Base-by-base conservation (phyloP, 2,113 vertebrate species). In the Antigone vipio region DNA sequence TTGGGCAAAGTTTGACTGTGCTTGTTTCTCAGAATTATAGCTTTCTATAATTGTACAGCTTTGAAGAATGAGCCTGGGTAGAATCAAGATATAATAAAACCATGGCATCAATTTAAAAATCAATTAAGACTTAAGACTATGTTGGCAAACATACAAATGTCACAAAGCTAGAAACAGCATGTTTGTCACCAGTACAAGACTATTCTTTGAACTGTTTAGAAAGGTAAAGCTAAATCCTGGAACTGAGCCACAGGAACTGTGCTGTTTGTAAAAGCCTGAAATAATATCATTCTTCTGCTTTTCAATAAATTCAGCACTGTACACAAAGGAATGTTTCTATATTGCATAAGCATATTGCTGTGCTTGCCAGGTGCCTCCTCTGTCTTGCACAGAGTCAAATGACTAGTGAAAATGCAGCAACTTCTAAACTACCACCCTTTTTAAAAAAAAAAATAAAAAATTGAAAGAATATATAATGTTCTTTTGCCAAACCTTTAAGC, bases 331-430 rank as follows among this genome's bases (percentile, higher is more conserved):
- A 78, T 92, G 88, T 93, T 93, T 93, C 76, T 92, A 40, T 88
- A 81, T 81, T 94, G 88, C 72, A 74, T 83, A 96, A 88, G 67
- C 50, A 52, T 93, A 83, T 91, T 95, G 79, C 88, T 89, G 68
- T 93, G 88, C 76, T 93, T 89, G 42, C 47, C 69, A 88, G 23
- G 49, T 68, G 40, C 78, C 63, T 86, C 18, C 68, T 92, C 73
- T 85, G 42, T 59, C 53, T 88, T 60, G 34, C 16, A 87, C 14
- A 56, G 44, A 60, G 53, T 74, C 84, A 78, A 74, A 78, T 27
- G 30, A 89, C 38, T 45, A 66, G 67, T 60, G 42, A 94, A 93
- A 17, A 72, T 68, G 78, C 47, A 89, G 47, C n/a, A 86, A n/a
- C 59, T 78, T 74, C 64, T 84, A 53, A 84, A 71, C 29, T 81